These are phyloP conservation scores for Poicephalus meyeri DNA, from an alignment of 2,113 vertebrate genomes.

Conservation along the genomic window DNA sequence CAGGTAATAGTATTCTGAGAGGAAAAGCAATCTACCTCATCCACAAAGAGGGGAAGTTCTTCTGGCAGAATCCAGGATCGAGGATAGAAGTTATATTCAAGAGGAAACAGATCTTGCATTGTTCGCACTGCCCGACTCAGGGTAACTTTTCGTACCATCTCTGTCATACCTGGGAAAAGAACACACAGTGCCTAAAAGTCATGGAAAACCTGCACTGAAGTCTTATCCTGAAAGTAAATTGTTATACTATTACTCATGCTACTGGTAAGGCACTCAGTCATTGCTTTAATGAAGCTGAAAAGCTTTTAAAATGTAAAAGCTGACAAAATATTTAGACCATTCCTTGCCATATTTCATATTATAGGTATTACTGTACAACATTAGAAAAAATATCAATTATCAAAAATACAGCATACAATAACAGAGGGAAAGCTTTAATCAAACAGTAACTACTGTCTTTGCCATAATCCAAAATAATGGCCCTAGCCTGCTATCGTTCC, in stretches of 20 bases:
- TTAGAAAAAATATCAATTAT: background rate
- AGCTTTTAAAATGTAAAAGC: background rate
- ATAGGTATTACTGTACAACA: background rate
- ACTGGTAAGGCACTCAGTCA: background rate
- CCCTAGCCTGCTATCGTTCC: background rate
- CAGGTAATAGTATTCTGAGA: too few species aligned
- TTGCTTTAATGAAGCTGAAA: background rate
- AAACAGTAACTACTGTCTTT: background rate
- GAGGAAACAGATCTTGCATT: slow-evolving; percentile 92
- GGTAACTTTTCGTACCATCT: slow-evolving; percentile 92
- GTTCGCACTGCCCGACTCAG: slow-evolving; percentile 91
- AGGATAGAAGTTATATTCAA: slow-evolving; percentile 96
- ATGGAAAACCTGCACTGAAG: background rate
- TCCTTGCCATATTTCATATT: background rate
- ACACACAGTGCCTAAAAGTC: background rate
- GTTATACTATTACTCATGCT: background rate
- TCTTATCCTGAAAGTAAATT: background rate
- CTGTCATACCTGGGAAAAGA: slow-evolving; percentile 86
- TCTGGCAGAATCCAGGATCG: slow-evolving; percentile 97
- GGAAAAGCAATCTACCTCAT: too few species aligned
- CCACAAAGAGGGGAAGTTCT: slow-evolving; percentile 86
- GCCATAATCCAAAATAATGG: background rate
- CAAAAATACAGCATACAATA: background rate
- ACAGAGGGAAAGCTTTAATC: background rate
- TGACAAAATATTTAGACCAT: background rate